Percentiles rank a stretch among this genome's conserved stretches.
Conservation (phyloP, 2,113 vertebrate genomes). For the Ammodytes marinus region DNA sequence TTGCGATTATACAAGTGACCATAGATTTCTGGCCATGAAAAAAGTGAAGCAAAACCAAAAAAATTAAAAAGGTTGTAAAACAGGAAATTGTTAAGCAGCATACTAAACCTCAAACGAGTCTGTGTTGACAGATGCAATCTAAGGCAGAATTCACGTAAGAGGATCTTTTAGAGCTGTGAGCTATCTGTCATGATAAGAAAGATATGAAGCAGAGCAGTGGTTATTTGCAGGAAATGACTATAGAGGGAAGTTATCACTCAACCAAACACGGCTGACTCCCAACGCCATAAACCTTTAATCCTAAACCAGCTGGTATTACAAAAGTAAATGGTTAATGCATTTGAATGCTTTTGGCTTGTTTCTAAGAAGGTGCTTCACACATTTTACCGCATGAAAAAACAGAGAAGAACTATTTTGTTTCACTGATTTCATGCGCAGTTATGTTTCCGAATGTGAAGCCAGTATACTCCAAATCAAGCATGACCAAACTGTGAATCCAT, state of each 20-base stretch:
- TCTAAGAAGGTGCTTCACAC: not conserved
- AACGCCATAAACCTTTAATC: conserved; percentile 25
- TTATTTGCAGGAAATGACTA: conserved; percentile 50
- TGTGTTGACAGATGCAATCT: conserved; percentile 34
- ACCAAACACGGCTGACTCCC: conserved; percentile 24
- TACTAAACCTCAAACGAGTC: conserved; percentile 6
- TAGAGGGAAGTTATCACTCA: conserved; percentile 38
- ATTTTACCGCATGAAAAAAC: not conserved
- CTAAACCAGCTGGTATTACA: conserved; percentile 1
- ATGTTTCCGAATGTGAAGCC: conserved; percentile 38
- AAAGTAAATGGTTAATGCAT: not conserved
- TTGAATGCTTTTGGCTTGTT: conserved; percentile 9
- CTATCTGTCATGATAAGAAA: conserved; percentile 49
- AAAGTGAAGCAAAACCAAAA: not conserved
- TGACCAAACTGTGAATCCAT: conserved; percentile 51
- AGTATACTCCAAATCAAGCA: conserved; percentile 26
- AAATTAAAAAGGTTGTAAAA: no score
- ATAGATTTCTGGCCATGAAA: not conserved
- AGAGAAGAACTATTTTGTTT: not conserved
- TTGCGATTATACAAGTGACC: not conserved
- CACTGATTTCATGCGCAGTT: conserved; percentile 16
- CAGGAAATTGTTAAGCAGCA: not conserved
- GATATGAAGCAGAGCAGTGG: conserved; percentile 31
- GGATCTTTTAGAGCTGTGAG: conserved; percentile 10
- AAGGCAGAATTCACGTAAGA: not conserved